Evolutionary conservation across 2,888 invertebrate species (phyloP), one percentile per base, ranked within the genome.

Genomic region (Peribatodes rhomboidaria): DNA sequence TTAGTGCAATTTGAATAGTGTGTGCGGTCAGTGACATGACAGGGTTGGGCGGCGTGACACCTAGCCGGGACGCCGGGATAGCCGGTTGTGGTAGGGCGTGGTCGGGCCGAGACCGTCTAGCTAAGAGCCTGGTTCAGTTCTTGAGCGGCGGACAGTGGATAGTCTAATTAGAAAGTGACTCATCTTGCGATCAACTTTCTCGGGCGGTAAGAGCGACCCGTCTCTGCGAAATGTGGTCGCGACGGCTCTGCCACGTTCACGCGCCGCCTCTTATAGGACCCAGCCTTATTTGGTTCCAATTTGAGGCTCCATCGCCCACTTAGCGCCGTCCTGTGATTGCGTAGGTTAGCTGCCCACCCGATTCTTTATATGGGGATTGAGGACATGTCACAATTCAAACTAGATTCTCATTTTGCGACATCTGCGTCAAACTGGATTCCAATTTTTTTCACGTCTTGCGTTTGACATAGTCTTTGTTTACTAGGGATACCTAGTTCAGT

Each of bases 21-120:
- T 81, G 87, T 86, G 88, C 86, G 90, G 87, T 89, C 89, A 90
- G 92, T 92, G 91, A 90, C 91, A 88, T 80, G 81, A 77, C 59
- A 83, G 80, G 82, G 81, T 81, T 84, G 80, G 80, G 77, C 72
- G 77, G 81, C 78, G 70, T 77, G 80, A 72, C 80, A 83, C 80
- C 80, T 78, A 31, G n/a, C 52, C 77, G 80, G 85, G 83, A 81
- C 77, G 80, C 80, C 80, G 83, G 86, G 85, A 82, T 78, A 78
- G 86, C 86, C 87, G 88, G 90, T 91, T 92, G 90, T 86, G 90
- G 92, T 91, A 92, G 93, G 93, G 93, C 90, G 93, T 93, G 92
- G 95, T 94, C 84, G 89, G 86, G 63, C 37, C 49, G 10, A 18
- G 13, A 14, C 22, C 46, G 35, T 44, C 35, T 65, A 64, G 63